Evolutionary conservation across 2,113 vertebrate species (phyloP).

Genomic region (Tyto alba): DNA sequence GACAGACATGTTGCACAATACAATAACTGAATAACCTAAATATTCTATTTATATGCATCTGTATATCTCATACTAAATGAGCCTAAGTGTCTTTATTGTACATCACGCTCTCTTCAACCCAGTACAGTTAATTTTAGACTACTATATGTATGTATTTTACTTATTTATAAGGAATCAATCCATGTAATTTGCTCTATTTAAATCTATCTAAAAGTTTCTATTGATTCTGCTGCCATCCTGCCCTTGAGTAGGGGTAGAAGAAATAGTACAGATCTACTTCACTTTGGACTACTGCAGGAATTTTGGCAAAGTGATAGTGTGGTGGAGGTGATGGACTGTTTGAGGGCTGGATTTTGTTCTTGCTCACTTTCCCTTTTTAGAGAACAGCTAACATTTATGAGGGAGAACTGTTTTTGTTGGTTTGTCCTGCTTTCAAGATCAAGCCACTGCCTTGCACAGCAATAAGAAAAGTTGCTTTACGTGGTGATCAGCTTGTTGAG

Average conservation of each 20-base stretch:
- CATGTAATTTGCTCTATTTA: background rate
- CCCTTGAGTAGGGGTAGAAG: background rate
- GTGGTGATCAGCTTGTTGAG: background rate
- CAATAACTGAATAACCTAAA: background rate
- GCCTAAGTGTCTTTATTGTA: background rate
- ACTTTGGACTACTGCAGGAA: too few relatives aligned
- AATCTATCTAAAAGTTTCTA: background rate
- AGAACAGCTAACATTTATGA: background rate
- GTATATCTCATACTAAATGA: background rate
- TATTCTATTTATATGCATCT: background rate
- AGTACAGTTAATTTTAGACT: background rate
- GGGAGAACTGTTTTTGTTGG: fast-evolving
- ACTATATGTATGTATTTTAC: background rate
- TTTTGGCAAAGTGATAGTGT: fast-evolving
- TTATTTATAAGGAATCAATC: background rate
- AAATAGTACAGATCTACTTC: background rate
- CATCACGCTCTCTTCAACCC: background rate
- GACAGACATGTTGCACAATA: background rate
- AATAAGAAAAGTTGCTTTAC: background rate
- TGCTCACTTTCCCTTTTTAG: background rate
- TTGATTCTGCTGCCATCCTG: background rate
- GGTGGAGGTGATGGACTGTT: fast-evolving
- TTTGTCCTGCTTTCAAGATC: background rate
- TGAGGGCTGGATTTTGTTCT: background rate
- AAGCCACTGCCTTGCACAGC: background rate